Conservation (phyloP, 2,797 vertebrate species). For the Hipposideros larvatus region DNA sequence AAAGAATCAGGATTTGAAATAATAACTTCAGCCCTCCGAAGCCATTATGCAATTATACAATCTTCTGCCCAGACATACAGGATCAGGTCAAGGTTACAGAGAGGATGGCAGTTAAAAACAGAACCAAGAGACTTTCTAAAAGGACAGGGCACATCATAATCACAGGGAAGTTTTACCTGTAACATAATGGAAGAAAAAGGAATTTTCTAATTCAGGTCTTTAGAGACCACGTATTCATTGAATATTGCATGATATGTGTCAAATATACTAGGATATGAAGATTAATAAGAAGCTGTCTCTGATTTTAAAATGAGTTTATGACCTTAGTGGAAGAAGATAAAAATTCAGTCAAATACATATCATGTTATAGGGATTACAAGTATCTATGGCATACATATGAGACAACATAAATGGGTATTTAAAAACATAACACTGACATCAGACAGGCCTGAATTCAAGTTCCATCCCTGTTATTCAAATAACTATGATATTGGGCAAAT, state of each 20-base stretch:
- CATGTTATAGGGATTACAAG: not conserved
- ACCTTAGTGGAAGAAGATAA: not conserved
- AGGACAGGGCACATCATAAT: not conserved
- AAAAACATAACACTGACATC: not conserved
- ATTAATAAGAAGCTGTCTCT: not conserved
- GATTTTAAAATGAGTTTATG: not conserved
- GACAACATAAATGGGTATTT: not conserved
- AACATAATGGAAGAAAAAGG: not conserved
- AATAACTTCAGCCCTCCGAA: not conserved
- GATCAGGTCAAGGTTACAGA: not conserved
- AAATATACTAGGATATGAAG: not conserved
- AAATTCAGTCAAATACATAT: not conserved
- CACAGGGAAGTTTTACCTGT: not conserved
- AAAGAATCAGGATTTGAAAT: not conserved
- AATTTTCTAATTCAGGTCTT: not conserved
- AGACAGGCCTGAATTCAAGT: not conserved
- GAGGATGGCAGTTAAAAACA: not conserved
- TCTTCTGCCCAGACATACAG: not conserved
- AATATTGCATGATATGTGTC: not conserved
- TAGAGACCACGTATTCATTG: not conserved
- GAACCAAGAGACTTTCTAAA: not conserved
- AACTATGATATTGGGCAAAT: not conserved
- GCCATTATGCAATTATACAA: not conserved
- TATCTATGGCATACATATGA: not conserved
- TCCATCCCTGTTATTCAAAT: not conserved